Evolutionary conservation across 2,888 invertebrate genomes (phyloP).

Genomic region (Hyles lineata): DNA sequence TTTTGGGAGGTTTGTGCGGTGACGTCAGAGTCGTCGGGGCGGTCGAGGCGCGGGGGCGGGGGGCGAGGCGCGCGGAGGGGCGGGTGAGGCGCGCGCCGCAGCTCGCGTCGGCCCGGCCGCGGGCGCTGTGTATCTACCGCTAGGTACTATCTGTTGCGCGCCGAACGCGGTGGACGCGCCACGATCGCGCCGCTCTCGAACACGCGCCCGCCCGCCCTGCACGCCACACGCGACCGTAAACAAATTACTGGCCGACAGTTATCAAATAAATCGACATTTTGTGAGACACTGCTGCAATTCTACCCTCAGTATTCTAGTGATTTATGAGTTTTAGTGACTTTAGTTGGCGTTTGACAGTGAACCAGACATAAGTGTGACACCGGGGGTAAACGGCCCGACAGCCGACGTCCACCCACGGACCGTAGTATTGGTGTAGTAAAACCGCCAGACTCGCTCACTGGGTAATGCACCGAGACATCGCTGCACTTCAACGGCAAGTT

Average conservation of each 20-base stretch:
- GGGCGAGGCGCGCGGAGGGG: background rate
- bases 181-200: constrained; percentile 48
- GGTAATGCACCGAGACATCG: constrained; percentile 61
- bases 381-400: constrained; percentile 68
- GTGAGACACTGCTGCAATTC: constrained; percentile 42
- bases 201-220: constrained; percentile 62
- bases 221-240: constrained; percentile 65
- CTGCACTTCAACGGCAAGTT: constrained; percentile 39
- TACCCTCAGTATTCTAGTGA: constrained; percentile 41
- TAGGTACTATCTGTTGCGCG: constrained; percentile 76
- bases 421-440: constrained; percentile 72
- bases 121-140: constrained; percentile 56
- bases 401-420: constrained; percentile 69
- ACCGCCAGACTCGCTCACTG: constrained; percentile 57
- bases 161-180: constrained; percentile 75
- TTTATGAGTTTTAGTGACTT: constrained; percentile 54
- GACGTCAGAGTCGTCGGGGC: constrained; percentile 69
- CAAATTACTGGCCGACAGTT: constrained; percentile 57
- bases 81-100: constrained; percentile 64
- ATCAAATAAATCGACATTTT: constrained; percentile 47
- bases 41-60: background rate
- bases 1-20: constrained; percentile 73
- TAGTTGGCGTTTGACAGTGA: constrained; percentile 56
- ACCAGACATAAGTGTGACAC: constrained; percentile 49
- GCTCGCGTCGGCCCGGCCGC: constrained; percentile 51